These are phyloP conservation scores for Oophaga sylvatica DNA, from an alignment of 2,797 vertebrate genomes.

Conservation along the genomic window DNA sequence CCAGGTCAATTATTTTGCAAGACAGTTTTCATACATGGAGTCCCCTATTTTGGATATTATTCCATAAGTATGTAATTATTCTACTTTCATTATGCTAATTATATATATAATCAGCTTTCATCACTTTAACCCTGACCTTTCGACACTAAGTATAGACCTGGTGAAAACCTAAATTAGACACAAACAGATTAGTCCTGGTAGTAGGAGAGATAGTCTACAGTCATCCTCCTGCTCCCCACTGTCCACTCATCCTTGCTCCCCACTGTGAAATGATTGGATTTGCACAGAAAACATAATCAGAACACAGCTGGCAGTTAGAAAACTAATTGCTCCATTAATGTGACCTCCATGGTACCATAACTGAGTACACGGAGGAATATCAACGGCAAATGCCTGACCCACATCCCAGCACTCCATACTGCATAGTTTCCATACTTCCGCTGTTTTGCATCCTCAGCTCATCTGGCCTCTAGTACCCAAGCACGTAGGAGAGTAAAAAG, in stretches of 20 bases:
- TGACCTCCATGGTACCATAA: slow-evolving; percentile 24
- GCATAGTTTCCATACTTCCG: neutral
- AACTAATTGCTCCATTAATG: slow-evolving; percentile 18
- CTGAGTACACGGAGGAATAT: neutral
- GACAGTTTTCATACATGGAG: neutral
- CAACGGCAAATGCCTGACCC: slow-evolving; percentile 9
- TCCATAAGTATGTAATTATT: too few relatives aligned
- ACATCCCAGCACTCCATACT: neutral
- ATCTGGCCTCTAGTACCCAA: neutral
- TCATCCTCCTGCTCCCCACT: too few relatives aligned
- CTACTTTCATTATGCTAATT: neutral
- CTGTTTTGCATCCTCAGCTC: neutral
- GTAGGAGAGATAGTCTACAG: neutral
- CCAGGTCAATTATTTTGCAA: too few relatives aligned
- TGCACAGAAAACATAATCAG: slow-evolving; percentile 18
- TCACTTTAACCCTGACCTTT: neutral
- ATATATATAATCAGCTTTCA: neutral
- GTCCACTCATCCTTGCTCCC: neutral
- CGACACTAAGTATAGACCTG: neutral
- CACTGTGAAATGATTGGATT: slow-evolving; percentile 13
- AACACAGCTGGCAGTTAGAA: slow-evolving; percentile 24
- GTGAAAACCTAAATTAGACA: neutral
- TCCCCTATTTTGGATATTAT: neutral
- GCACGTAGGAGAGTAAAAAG: neutral
- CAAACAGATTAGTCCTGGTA: neutral